Percentiles rank a stretch among this genome's conserved stretches.
phyloP scores from a whole-genome alignment of 2,113 vertebrate species.

The Ammodytes dubius region DNA sequence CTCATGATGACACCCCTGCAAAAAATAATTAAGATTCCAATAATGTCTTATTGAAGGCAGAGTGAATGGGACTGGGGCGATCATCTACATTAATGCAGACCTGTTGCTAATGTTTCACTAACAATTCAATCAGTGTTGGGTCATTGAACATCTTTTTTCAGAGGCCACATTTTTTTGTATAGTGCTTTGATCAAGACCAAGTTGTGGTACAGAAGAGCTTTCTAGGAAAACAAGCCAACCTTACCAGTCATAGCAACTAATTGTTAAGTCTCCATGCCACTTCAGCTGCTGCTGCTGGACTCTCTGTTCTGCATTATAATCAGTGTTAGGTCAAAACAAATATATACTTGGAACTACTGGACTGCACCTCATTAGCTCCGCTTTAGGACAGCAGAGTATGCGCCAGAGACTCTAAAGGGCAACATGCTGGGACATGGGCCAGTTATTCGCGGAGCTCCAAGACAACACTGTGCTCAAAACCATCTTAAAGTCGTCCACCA shows the following conservation, averaged over 20 bases:
- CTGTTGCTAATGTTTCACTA: conserved; percentile 23
- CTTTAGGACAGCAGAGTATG: conserved; percentile 49
- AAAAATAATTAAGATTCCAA: conserved; percentile 41
- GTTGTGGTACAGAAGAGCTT: conserved; percentile 39
- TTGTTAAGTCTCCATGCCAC: conserved; percentile 61
- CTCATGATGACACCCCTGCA: conserved; percentile 45
- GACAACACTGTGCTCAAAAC: conserved; percentile 19
- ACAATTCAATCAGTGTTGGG: conserved; percentile 28
- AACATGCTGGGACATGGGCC: conserved; percentile 47
- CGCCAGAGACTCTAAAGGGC: conserved; percentile 56
- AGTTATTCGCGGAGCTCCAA: conserved; percentile 27
- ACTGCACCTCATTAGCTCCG: conserved; percentile 66
- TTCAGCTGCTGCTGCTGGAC: conserved; percentile 40
- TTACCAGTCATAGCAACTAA: conserved; percentile 33
- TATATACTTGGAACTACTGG: conserved; percentile 35
- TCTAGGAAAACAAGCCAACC: conserved; percentile 46
- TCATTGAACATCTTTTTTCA: conserved; percentile 32
- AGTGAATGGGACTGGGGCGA: conserved; percentile 1
- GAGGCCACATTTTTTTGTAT: conserved; percentile 19
- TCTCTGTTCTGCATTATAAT: conserved; percentile 67
- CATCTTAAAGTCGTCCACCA: conserved; percentile 46
- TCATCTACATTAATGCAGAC: conserved; percentile 31
- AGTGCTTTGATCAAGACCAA: conserved; percentile 16
- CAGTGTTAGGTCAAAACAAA: conserved; percentile 51
- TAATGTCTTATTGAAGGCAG: conserved; percentile 17